Evolutionary conservation across 2,797 vertebrate species (phyloP), one percentile per base, ranked within the genome.

Genomic region (Pygocentrus nattereri): DNA sequence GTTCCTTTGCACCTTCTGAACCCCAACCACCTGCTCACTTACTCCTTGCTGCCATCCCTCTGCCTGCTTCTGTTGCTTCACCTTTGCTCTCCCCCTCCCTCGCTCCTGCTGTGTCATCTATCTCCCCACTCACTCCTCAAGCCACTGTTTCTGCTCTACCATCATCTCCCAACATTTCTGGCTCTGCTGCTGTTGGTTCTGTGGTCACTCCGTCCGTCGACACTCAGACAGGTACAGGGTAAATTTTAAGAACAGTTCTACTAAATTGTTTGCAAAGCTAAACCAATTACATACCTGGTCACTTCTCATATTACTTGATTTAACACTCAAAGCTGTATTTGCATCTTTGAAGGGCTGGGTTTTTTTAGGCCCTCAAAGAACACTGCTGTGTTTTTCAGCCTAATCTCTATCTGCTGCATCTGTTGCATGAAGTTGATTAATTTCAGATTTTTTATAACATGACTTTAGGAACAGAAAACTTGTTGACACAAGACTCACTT

Each of bases 191-290:
- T 79, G 74, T 61, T 68, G 80, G 65, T 34, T 56, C 84, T 76
- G 65, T 68, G 31, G 76, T 76, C 74, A 31, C 74, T 74, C 62
- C 82, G n/a, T 62, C 79, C 31, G 52, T 50, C 82, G 78, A 77
- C 82, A 27, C 82, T 27, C 82, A 84, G 70, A 67, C 89, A 91
- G 90, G 88, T 90, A 90, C 72, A 80, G 59, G 82, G 70, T 74
- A 78, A 70, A 50, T 62, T 79, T 49, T 41, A 27, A 59, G 59
- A 30, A 58, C 16, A 34, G 30, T 54, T 81, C 49, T 72, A 58
- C 13, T 59, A 30, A 77, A 30, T 25, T 21, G 38, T 58, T 80
- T 64, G 78, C 25, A 75, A 15, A 47, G 41, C 75, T 41, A 81
- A 71, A 79, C 62, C 56, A 62, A 38, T 69, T 10, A 65, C 64